Evolutionary conservation across 2,113 vertebrate genomes (phyloP), one percentile per base, ranked within the genome.

Genomic region (Charadrius vociferus): DNA sequence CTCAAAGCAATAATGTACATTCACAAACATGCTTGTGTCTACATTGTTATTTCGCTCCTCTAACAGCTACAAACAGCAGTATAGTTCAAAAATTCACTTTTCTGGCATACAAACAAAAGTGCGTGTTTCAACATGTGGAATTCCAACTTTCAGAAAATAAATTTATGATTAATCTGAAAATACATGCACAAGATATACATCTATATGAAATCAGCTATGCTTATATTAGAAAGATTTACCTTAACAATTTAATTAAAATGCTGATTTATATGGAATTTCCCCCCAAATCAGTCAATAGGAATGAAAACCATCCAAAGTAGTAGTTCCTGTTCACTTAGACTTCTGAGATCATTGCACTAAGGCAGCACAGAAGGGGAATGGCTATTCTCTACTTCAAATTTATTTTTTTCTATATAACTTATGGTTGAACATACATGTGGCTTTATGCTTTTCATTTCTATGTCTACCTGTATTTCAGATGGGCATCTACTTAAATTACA

Each of bases 141-240:
- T 95, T 96, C 88, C 94, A 95, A 22, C 88, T 88, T 94, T 86
- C 95, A 94, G 91, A 94, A 93, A 93, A 91, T 27, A 84, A 95
- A 97, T 94, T 81, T 95, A 90, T 85, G 90, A 70, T 93, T 82
- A 83, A 95, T 93, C 65, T 91, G 80, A 97, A 90, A 86, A 94
- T 59, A 90, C 93, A 75, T 47, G 91, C 77, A 81, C 10, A 50
- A 95, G 93, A 93, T 80, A 89, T 12, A 52, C 4, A 93, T 96
- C 94, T 95, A 27, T 91, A 87, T 90, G 95, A 82, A 86, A 95
- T 59, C 59, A 86, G 32, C 20, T 49, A 32, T 30, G 39, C 36
- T 80, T 84, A 10, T 30, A 59, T 52, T 52, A 58, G 53, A 93
- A 82, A 81, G 6, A 65, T 58, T 87, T 65, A 72, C 49, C n/a